These are phyloP conservation scores for Trigoniulus corallinus DNA, from an alignment of 1,140 invertebrate species.

Conservation along the genomic window DNA sequence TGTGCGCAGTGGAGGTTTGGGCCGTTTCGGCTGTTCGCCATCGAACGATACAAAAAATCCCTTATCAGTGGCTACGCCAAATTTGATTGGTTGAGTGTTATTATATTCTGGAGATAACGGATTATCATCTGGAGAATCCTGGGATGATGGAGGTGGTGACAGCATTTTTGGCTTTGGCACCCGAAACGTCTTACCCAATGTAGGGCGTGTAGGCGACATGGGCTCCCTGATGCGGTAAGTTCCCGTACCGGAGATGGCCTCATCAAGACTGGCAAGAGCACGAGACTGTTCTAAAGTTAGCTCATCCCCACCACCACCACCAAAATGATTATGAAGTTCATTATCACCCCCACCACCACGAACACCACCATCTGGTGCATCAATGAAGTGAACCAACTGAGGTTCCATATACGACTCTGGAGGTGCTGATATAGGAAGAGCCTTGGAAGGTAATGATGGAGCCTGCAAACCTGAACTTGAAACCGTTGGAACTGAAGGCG, in stretches of 20 bases:
- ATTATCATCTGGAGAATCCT: conserved; percentile 2
- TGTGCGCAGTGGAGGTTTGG: conserved; percentile 63
- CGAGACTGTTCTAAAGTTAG: neutral
- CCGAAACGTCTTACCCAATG: conserved; percentile 14
- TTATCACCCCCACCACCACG: conserved; percentile 30
- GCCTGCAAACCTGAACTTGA: neutral
- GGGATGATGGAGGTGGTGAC: conserved; percentile 10
- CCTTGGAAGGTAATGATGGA: conserved; percentile 9
- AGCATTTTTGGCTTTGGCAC: conserved; percentile 12
- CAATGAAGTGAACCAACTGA: conserved; percentile 81
- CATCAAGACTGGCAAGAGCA: neutral
- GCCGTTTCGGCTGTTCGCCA: conserved; percentile 59
- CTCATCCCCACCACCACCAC: neutral
- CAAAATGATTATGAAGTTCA: conserved; percentile 2
- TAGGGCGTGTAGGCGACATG: conserved; percentile 12
- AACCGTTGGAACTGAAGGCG: neutral
- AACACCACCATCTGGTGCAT: conserved; percentile 29
- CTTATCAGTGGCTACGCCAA: conserved; percentile 37
- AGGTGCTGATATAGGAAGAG: conserved; percentile 36
- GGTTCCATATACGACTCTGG: conserved; percentile 69
- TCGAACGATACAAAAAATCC: conserved; percentile 94
- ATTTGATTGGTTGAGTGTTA: conserved; percentile 10
- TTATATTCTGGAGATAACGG: too few relatives aligned
- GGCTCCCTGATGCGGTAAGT: conserved; percentile 9
- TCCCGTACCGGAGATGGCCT: neutral